phyloP scores from a whole-genome alignment of 2,797 vertebrate species.

The Echeneis naucrates region DNA sequence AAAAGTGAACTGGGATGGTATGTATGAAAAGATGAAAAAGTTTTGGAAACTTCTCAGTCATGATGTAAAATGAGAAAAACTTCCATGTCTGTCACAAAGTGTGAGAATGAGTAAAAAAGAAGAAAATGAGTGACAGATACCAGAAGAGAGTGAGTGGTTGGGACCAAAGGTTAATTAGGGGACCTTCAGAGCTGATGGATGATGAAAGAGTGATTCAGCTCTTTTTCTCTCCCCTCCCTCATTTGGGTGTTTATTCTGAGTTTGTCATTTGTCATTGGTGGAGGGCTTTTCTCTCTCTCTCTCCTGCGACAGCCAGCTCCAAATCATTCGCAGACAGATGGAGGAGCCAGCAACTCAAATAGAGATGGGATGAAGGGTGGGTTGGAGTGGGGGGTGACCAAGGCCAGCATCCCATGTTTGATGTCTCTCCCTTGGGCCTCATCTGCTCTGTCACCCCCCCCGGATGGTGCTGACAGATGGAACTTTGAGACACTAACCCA shows the following conservation, averaged over 20 bases:
- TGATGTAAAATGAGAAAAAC: constrained; percentile 13
- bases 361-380: constrained; percentile 63
- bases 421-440: constrained; percentile 81
- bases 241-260: constrained; percentile 78
- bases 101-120: constrained; percentile 24
- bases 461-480: constrained; percentile 78
- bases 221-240: constrained; percentile 58
- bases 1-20: neutral
- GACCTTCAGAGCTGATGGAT: constrained; percentile 68
- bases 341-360: constrained; percentile 76
- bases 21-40: neutral
- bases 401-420: constrained; percentile 80
- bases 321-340: constrained; percentile 80
- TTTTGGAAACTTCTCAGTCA: neutral
- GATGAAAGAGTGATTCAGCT: constrained; percentile 80
- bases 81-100: neutral
- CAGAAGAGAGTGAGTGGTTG: constrained; percentile 52
- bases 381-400: constrained; percentile 46
- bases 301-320: constrained; percentile 67
- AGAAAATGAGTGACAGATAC: constrained; percentile 53
- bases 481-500: constrained; percentile 74
- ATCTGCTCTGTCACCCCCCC: constrained; percentile 73
- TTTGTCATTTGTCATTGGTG: constrained; percentile 78
- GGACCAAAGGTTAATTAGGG: constrained; percentile 71
- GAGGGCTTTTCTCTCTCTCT: constrained; percentile 73